Percentiles rank a stretch among this genome's conserved stretches.
These are phyloP conservation scores for Cyphomyrus plagiostoma DNA, from an alignment of 2,113 vertebrate genomes.

Conservation along the genomic window DNA sequence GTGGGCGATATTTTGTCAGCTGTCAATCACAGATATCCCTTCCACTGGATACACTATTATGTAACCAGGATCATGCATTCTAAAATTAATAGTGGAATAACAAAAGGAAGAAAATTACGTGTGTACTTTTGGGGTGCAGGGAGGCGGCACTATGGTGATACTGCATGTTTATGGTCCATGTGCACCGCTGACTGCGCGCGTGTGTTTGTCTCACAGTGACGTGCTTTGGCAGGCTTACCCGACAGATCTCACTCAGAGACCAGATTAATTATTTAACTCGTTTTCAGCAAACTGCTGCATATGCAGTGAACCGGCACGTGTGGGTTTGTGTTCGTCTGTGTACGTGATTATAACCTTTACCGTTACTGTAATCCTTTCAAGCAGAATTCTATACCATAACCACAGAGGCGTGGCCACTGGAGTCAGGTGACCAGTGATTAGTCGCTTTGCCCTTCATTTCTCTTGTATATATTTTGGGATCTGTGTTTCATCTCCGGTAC, in stretches of 20 bases:
- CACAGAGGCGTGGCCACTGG: background rate
- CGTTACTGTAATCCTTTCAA: background rate
- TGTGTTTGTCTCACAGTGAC: background rate
- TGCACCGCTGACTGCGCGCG: background rate
- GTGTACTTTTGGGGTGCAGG: background rate
- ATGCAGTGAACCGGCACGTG: background rate
- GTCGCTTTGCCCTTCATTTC: background rate
- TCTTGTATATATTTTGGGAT: background rate
- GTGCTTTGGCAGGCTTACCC: background rate
- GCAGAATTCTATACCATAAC: background rate
- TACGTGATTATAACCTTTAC: background rate
- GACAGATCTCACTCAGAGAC: background rate
- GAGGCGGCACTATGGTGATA: background rate
- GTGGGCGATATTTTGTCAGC: background rate
- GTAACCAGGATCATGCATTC: background rate
- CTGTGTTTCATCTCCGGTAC: background rate
- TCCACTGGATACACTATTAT: background rate
- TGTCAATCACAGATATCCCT: background rate
- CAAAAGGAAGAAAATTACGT: background rate
- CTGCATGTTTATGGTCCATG: background rate
- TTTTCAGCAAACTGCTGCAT: background rate
- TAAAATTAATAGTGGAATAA: background rate
- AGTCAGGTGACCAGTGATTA: background rate
- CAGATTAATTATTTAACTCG: background rate
- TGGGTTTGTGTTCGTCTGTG: background rate